Percentiles rank a stretch among this genome's conserved stretches.
Conservation (phyloP, 2,888 invertebrate species). For the Zonitis immaculata region DNA sequence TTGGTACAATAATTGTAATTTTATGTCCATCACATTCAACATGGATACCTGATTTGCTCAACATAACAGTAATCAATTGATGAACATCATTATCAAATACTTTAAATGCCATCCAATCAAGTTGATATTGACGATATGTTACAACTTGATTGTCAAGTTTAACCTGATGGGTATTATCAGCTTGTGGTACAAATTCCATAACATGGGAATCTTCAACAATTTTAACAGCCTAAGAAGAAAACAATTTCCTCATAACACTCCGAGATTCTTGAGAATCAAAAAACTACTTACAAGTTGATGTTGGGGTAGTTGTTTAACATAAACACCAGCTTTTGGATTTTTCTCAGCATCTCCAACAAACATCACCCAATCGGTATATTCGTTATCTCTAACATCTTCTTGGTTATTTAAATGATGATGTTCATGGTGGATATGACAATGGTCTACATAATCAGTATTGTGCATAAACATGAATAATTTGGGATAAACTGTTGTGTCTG, state of each 20-base stretch:
- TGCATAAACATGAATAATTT: conserved; percentile 28
- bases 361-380: conserved; percentile 40
- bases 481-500: conserved; percentile 22
- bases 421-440: conserved; percentile 35
- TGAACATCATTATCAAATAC: conserved; percentile 20
- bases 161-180: conserved; percentile 25
- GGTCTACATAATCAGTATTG: conserved; percentile 26
- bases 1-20: conserved; percentile 25
- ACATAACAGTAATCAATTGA: conserved; percentile 23
- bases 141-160: conserved; percentile 28
- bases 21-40: conserved; percentile 30
- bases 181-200: conserved; percentile 32
- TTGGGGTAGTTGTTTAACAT: conserved; percentile 35
- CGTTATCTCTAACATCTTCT: conserved; percentile 20
- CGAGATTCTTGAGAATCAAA: background rate
- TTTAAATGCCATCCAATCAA: conserved; percentile 29
- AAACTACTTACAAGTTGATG: conserved; percentile 25
- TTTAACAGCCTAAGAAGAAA: conserved; percentile 32
- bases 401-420: conserved; percentile 30
- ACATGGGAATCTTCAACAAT: conserved; percentile 25
- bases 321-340: conserved; percentile 37
- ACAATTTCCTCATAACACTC: background rate
- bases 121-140: conserved; percentile 19
- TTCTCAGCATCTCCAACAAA: conserved; percentile 35
- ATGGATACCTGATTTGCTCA: conserved; percentile 25